A percentile compares a stretch with the other conserved stretches of the same genome.
Evolutionary conservation across 2,113 vertebrate genomes (phyloP).

Genomic region (Brachirus orientalis): DNA sequence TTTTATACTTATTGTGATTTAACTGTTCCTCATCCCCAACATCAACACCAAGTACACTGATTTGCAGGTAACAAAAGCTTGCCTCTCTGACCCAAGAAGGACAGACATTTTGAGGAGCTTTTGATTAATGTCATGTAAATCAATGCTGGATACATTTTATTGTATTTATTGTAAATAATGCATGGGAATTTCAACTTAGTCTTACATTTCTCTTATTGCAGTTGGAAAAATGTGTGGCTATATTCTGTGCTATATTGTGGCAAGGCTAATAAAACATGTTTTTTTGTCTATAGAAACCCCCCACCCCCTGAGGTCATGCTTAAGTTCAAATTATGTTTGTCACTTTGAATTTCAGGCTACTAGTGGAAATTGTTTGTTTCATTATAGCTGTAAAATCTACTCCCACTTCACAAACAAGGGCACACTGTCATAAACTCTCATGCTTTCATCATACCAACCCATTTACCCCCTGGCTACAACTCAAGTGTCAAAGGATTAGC

Average conservation of each 20-base stretch:
- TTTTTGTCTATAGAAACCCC: neutral
- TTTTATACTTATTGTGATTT: too few species aligned
- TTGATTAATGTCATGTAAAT: too few species aligned
- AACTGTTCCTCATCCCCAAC: too few species aligned
- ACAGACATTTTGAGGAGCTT: too few species aligned
- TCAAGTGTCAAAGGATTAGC: slow-evolving; percentile 2
- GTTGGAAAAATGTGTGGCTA: too few species aligned
- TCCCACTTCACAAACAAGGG: slow-evolving; percentile 14
- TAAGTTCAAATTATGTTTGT: slow-evolving; percentile 44
- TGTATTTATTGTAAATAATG: too few species aligned
- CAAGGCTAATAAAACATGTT: slow-evolving; percentile 2
- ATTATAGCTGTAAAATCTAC: slow-evolving; percentile 25
- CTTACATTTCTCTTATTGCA: too few species aligned
- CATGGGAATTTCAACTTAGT: too few species aligned
- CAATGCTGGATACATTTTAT: too few species aligned
- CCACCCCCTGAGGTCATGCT: slow-evolving; percentile 29
- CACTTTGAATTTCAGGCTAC: slow-evolving; percentile 47
- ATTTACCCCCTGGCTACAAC: slow-evolving; percentile 47
- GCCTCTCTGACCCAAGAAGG: too few species aligned
- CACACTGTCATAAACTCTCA: slow-evolving; percentile 5
- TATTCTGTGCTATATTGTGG: neutral
- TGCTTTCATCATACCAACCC: slow-evolving; percentile 8
- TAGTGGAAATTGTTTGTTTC: slow-evolving; percentile 24
- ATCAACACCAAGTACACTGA: too few species aligned
- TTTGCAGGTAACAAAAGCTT: too few species aligned